Evolutionary conservation across 2,888 invertebrate genomes (phyloP), one percentile per base, ranked within the genome.

Genomic region (Tenthredo scrophulariae): DNA sequence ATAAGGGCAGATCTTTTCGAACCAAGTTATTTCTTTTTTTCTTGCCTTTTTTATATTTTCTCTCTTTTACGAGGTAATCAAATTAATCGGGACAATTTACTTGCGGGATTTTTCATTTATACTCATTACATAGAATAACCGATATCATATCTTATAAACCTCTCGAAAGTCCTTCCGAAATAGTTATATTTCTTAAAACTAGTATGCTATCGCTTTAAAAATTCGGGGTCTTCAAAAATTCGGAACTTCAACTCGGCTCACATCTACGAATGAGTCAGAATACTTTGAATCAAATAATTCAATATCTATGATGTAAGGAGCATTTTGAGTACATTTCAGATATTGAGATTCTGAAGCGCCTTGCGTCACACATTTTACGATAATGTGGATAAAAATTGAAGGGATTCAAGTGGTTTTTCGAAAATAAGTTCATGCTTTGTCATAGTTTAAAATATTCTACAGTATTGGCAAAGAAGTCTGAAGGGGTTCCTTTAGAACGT

Each of bases 1-100:
- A 18, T 67, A 67, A 67, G 67, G 67, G 67, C 67, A 18, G 67
- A 67, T 67, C 67, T 67, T 33, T 33, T 33, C 29, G 6, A 67
- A 18, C 33, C 67, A 33, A 33, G 67, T 67, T 67, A 67, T 33
- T 18, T 54, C 7, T n/a, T 54, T 54, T 7, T 54, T 6, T 54
- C 7, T 54, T 54, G n/a, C 15, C 18, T 18, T 46, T 46, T 46
- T 0, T 15, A n/a, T n/a, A n/a, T 3, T 50, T 6, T 50, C 18
- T 15, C 4, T n/a, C n/a, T 54, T 67, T 18, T 33, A 67, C 67
- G 29, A 13, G 67, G 18, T 18, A 33, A 67, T 67, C 67, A 67
- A 67, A 33, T 15, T 29, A 33, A 67, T 67, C 18, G 13, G 13
- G 29, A 33, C 7, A 18, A 67, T 29, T 33, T 29, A 67, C 13